phyloP scores from a whole-genome alignment of 2,797 vertebrate species.

The Xenops minutus region DNA sequence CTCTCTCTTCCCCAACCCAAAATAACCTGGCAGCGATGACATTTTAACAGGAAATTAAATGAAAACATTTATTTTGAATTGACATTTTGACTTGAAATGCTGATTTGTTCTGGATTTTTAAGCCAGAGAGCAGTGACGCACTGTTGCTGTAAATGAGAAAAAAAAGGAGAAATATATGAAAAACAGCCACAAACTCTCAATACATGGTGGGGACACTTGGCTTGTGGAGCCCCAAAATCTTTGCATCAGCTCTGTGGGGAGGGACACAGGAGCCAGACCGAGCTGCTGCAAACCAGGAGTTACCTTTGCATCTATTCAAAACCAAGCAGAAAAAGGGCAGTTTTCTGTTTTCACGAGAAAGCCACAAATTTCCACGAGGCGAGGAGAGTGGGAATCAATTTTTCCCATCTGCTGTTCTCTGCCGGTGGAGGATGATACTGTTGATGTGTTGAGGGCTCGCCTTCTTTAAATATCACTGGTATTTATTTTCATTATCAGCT shows the following conservation, averaged over 20 bases:
- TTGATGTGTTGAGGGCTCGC: neutral
- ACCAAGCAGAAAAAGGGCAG: neutral
- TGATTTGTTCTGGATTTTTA: slow-evolving; percentile 33
- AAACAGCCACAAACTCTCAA: rapidly evolving
- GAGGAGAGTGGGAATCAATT: neutral
- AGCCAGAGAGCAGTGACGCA: neutral
- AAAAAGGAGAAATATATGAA: neutral
- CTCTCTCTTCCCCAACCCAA: neutral
- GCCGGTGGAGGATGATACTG: neutral
- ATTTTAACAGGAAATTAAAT: slow-evolving; percentile 60
- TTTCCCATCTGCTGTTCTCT: neutral
- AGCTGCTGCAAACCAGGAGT: neutral
- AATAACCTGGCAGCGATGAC: slow-evolving; percentile 44
- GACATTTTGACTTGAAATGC: slow-evolving; percentile 56
- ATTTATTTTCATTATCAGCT: slow-evolving; percentile 40
- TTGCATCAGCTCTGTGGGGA: neutral
- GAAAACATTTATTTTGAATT: slow-evolving; percentile 58
- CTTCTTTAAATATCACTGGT: slow-evolving; percentile 45
- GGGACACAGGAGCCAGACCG: neutral
- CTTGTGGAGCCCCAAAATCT: neutral
- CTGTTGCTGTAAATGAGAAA: neutral
- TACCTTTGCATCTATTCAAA: neutral
- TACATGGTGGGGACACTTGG: rapidly evolving
- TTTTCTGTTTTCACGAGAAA: neutral
- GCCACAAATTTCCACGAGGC: neutral